A percentile compares a stretch with the other conserved stretches of the same genome.
These are phyloP conservation scores for Amphipyra tragopoginis DNA, from an alignment of 2,888 invertebrate species.

Conservation along the genomic window DNA sequence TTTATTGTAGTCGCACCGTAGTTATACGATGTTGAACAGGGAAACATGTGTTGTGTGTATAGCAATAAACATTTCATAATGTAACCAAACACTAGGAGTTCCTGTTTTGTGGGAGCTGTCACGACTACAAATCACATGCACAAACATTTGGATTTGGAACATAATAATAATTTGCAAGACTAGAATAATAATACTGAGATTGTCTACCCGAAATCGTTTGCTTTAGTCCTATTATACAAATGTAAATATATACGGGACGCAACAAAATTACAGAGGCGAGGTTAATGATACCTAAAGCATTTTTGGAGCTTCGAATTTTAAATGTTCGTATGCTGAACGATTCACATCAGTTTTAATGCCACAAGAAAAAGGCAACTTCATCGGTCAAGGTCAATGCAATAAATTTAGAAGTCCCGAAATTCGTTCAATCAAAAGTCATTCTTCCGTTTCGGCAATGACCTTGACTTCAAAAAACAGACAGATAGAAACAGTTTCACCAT, in stretches of 20 bases:
- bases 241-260: too few relatives aligned
- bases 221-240: too few relatives aligned
- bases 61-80: background rate
- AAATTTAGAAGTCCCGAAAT: too few relatives aligned
- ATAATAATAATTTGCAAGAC: constrained; percentile 2
- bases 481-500: constrained; percentile 6
- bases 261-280: too few relatives aligned
- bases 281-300: too few relatives aligned
- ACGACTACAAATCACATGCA: constrained; percentile 16
- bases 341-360: too few relatives aligned
- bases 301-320: too few relatives aligned
- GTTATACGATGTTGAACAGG: constrained; percentile 27
- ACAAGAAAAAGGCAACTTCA: too few relatives aligned
- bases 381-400: too few relatives aligned
- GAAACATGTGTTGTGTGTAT: constrained; percentile 1
- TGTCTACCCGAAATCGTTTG: background rate
- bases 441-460: too few relatives aligned
- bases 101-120: constrained; percentile 9
- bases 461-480: background rate
- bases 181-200: background rate
- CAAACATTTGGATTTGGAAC: background rate
- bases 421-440: too few relatives aligned
- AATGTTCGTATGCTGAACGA: too few relatives aligned
- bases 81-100: constrained; percentile 5
- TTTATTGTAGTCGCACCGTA: constrained; percentile 34